Base-by-base conservation (phyloP, 2,113 vertebrate species). In the Pedionomus torquatus region DNA sequence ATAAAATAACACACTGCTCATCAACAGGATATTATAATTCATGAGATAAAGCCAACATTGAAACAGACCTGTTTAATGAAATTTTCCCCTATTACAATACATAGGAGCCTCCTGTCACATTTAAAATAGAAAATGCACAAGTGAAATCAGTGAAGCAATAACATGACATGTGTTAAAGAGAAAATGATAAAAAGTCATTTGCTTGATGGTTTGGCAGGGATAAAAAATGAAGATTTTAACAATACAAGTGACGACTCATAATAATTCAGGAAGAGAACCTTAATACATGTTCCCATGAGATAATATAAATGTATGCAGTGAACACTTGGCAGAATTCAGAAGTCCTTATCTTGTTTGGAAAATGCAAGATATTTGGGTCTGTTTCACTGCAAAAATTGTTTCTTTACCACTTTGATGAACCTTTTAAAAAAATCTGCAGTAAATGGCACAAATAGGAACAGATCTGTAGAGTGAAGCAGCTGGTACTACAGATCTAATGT, bases 1-100 rank as follows among this genome's bases (percentile, higher is more conserved):
- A 87, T 72, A 92, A 78, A 82, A 68, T 71, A 89, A 48, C 35
- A 69, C 33, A 37, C 26, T 83, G 95, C 55, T 92, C 57, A 82
- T 93, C 80, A 95, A 54, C 75, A 55, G 51, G 65, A 87, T 92
- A 95, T 95, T 96, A 68, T 87, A 76, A 97, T 77, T 93, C 74
- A 54, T 82, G 92, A 93, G 94, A 91, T 95, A 97, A 92, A 95
- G n/a, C 9, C 37, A 65, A 61, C 31, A 76, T 7, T 65, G 86
- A 90, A 87, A 84, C 54, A 87, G 86, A 72, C 24, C 31, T n/a
- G 28, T 69, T 93, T 87, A 92, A 92, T 94, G 66, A 93, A 66
- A 74, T 84, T 75, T 95, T 74, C 26, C 43, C 46, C 68, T 82
- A 49, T 87, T 95, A 33, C 37, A 4, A 19, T 60, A 65, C 58